Evolutionary conservation across 2,113 vertebrate genomes (phyloP).

Genomic region (Ceyx melanurus): DNA sequence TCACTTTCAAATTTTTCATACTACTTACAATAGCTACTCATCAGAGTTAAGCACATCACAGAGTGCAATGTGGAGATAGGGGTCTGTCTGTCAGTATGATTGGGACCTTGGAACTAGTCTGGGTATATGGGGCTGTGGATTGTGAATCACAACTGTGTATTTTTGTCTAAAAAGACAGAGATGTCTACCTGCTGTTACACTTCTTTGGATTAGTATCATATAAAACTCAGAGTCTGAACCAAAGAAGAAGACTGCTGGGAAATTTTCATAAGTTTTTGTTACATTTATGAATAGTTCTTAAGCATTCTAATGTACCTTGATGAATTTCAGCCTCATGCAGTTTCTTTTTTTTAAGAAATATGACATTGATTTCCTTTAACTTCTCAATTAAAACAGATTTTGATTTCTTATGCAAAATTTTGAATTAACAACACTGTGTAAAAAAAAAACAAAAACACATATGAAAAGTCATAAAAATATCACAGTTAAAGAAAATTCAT

Average conservation of each 20-base stretch:
- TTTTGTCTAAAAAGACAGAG: not conserved
- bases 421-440: not conserved
- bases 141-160: not conserved
- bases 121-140: too few species aligned
- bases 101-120: not conserved
- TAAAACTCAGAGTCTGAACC: not conserved
- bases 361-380: not conserved
- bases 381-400: not conserved
- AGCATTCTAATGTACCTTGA: not conserved
- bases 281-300: not conserved
- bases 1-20: not conserved
- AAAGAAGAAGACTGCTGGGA: not conserved
- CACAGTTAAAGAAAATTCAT: not conserved
- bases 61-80: not conserved
- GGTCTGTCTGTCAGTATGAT: not conserved
- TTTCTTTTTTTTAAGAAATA: not conserved
- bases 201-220: not conserved
- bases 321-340: not conserved
- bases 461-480: not conserved
- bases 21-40: not conserved
- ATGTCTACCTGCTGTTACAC: not conserved
- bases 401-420: not conserved
- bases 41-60: not conserved
- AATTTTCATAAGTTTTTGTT: not conserved
- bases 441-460: not conserved